Conservation (phyloP, 2,888 invertebrate species). For the Leucoptera coffeella region DNA sequence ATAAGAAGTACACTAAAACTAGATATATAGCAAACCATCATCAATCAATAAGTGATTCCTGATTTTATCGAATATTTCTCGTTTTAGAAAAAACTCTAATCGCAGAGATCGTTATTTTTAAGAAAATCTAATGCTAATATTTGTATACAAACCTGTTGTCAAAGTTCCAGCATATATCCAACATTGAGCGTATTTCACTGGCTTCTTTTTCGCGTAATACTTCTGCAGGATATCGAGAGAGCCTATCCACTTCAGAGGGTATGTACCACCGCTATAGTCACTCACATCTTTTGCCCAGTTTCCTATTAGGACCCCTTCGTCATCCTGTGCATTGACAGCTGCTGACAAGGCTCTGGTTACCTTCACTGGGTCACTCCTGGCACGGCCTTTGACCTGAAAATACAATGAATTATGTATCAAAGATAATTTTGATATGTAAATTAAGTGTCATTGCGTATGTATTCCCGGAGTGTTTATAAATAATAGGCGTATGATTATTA, state of each 20-base stretch:
- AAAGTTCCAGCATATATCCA: constrained; percentile 93
- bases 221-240: constrained; percentile 80
- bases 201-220: constrained; percentile 75
- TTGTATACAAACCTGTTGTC: constrained; percentile 59
- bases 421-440: no score
- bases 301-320: constrained; percentile 78
- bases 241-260: constrained; percentile 88
- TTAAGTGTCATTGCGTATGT: no score
- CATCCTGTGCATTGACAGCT: constrained; percentile 81
- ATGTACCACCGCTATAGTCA: constrained; percentile 76
- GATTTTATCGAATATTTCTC: no score
- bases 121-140: no score
- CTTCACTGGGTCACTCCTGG: constrained; percentile 71
- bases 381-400: constrained; percentile 53
- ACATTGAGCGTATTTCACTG: constrained; percentile 91
- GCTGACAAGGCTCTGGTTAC: constrained; percentile 78
- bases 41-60: no score
- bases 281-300: constrained; percentile 84
- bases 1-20: no score
- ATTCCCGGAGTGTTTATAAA: no score
- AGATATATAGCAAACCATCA: no score
- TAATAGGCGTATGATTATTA: no score
- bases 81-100: no score
- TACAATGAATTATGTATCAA: no score
- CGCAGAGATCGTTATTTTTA: no score